Conservation (phyloP, 2,888 invertebrate genomes). For the Sarcophaga variegata region DNA sequence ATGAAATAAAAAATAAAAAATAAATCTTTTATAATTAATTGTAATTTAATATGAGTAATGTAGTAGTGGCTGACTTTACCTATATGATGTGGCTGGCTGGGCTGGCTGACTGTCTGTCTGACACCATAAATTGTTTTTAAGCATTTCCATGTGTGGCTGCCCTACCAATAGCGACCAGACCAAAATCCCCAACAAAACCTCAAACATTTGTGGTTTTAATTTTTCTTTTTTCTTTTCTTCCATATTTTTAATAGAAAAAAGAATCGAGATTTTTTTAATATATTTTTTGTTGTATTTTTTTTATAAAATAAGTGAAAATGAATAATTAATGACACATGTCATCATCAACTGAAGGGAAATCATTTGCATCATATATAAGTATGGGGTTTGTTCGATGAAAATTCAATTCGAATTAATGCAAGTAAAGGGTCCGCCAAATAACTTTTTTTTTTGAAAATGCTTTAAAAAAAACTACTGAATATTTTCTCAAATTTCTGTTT, state of each 20-base stretch:
- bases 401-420: slow-evolving; percentile 51
- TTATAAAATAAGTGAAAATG: slow-evolving; percentile 55
- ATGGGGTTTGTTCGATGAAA: slow-evolving; percentile 14
- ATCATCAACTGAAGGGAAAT: slow-evolving; percentile 62
- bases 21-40: slow-evolving; percentile 59
- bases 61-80: slow-evolving; percentile 6
- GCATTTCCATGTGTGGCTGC: too few species aligned
- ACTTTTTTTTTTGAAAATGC: too few species aligned
- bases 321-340: slow-evolving; percentile 70
- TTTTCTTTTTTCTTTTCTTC: neutral
- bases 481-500: too few species aligned
- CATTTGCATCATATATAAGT: slow-evolving; percentile 39
- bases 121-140: slow-evolving; percentile 1
- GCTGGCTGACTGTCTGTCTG: neutral
- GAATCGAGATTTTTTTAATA: too few species aligned
- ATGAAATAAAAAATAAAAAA: slow-evolving; percentile 26
- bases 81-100: slow-evolving; percentile 8
- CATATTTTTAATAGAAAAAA: too few species aligned
- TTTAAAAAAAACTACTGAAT: too few species aligned
- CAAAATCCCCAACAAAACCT: slow-evolving; percentile 31
- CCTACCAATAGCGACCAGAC: neutral
- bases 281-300: neutral
- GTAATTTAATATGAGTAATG: slow-evolving; percentile 61
- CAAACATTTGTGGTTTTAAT: slow-evolving; percentile 51
- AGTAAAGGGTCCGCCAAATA: too few species aligned